These are phyloP conservation scores for Melanchra persicariae DNA, from an alignment of 2,888 invertebrate genomes.

Conservation along the genomic window DNA sequence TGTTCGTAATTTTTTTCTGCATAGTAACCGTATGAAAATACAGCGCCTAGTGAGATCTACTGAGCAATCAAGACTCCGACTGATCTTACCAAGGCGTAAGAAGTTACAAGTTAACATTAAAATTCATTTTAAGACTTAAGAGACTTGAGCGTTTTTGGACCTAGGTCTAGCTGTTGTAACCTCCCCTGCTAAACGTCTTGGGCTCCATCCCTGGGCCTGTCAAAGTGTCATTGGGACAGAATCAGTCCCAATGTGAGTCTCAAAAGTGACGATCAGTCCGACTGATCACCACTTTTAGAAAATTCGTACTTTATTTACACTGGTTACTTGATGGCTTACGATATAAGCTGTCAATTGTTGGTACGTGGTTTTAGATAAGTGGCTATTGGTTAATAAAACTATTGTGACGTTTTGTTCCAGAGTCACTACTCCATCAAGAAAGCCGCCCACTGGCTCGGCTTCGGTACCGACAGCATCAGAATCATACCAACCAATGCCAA, in stretches of 20 bases:
- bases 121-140: background rate
- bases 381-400: no score
- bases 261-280: no score
- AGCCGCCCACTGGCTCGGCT: slow-evolving; percentile 95
- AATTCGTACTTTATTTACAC: no score
- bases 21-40: no score
- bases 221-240: background rate
- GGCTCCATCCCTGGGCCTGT: background rate
- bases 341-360: no score
- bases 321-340: no score
- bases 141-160: background rate
- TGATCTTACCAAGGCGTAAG: background rate
- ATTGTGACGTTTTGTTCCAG: no score
- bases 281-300: no score
- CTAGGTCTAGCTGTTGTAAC: background rate
- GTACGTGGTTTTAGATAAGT: no score
- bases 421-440: slow-evolving; percentile 96
- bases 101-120: no score
- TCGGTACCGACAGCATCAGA: slow-evolving; percentile 94
- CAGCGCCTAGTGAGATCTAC: background rate
- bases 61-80: background rate
- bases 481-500: slow-evolving; percentile 92
- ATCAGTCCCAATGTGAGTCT: no score
- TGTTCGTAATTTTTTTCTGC: no score
- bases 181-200: background rate